These are phyloP conservation scores for Nothoprocta pentlandii DNA, from an alignment of 2,113 vertebrate species.

Conservation along the genomic window DNA sequence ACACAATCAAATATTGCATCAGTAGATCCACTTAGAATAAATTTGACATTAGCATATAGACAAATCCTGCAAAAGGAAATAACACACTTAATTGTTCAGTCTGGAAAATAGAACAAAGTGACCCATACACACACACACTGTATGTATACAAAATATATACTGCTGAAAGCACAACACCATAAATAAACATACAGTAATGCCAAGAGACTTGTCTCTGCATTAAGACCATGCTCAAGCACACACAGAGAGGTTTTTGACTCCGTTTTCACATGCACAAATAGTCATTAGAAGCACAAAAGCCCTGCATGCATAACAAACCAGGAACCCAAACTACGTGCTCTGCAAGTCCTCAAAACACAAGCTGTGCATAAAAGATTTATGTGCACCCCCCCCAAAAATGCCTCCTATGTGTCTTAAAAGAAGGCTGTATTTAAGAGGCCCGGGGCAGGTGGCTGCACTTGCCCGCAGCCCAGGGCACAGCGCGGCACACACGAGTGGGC, in stretches of 20 bases:
- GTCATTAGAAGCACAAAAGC: background rate
- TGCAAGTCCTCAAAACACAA: background rate
- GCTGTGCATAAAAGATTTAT: background rate
- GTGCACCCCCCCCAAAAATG: background rate
- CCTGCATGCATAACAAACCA: background rate
- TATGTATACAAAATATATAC: background rate
- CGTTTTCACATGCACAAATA: background rate
- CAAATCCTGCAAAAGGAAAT: background rate
- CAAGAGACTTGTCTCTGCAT: background rate
- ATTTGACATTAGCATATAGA: background rate
- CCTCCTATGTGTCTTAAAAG: background rate
- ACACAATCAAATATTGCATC: background rate
- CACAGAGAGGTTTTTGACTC: slow-evolving; percentile 6
- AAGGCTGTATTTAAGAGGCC: background rate
- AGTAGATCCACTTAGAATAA: background rate
- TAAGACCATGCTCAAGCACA: background rate
- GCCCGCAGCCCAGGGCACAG: background rate
- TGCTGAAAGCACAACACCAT: background rate
- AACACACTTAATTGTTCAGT: background rate
- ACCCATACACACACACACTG: background rate
- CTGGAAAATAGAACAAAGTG: slow-evolving; percentile 28
- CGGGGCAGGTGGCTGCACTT: background rate
- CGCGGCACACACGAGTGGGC: background rate
- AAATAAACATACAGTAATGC: background rate
- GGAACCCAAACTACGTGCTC: background rate